Conservation (phyloP, 2,797 vertebrate species). For the Ceryle rudis region DNA sequence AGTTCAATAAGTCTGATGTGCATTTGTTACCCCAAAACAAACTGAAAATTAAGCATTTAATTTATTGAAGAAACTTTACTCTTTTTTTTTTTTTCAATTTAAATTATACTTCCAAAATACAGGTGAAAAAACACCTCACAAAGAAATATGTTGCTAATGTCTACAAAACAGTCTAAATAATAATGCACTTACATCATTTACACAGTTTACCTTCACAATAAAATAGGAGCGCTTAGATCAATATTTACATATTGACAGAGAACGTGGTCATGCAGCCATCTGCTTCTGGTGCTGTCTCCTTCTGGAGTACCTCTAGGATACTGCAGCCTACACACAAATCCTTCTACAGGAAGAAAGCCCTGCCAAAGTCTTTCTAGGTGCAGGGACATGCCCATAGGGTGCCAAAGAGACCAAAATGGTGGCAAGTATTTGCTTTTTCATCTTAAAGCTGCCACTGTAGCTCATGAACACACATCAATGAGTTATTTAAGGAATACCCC, state of each 20-base stretch:
- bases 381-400: background rate
- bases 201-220: slow-evolving; percentile 52
- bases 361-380: background rate
- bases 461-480: background rate
- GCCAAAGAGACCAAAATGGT: background rate
- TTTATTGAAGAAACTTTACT: slow-evolving; percentile 63
- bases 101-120: slow-evolving; percentile 52
- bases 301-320: background rate
- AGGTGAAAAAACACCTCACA: slow-evolving; percentile 21
- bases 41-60: background rate
- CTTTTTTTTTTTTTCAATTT: slow-evolving; percentile 25
- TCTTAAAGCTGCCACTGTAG: background rate
- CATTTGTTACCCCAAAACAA: background rate
- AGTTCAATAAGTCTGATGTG: background rate
- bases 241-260: slow-evolving; percentile 82
- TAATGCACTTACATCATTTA: slow-evolving; percentile 66
- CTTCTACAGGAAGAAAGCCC: background rate
- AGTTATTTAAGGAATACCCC: slow-evolving; percentile 17
- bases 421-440: background rate
- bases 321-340: background rate
- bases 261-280: background rate
- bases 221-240: slow-evolving; percentile 49
- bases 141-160: background rate
- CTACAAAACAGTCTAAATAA: slow-evolving; percentile 54
- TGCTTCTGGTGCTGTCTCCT: background rate